Base-by-base conservation (phyloP, 2,888 invertebrate genomes). In the Zygaena filipendulae region DNA sequence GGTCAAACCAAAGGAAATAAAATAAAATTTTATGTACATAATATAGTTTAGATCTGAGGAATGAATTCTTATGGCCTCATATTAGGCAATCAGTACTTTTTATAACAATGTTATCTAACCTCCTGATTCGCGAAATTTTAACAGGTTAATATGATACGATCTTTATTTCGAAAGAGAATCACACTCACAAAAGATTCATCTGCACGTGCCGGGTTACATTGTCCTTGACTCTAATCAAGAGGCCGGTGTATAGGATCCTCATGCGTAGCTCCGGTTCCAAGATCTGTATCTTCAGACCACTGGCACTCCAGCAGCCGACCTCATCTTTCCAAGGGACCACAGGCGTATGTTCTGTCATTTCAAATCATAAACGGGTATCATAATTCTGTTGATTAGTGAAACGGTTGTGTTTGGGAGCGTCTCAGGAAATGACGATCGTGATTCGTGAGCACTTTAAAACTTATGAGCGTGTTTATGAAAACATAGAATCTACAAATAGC, bases 201-300 rank as follows among this genome's bases (percentile, higher is more conserved):
- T 61, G 66, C 2, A 63, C 68, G 35, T 71, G 70, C 20, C 61
- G 61, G 1, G 45, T 56, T 7, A 44, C 43, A 12, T 50, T 52
- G 24, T 69, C 59, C 6, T 57, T 49, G 13, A 59, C 58, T 45
- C 72, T 81, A 45, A 69, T 81, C 23, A 91, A 56, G n/a, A 87
- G 57, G 1, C 91, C 91, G 54, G 88, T 90, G 55, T 82, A 92
- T 14, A 83, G 59, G 10, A 92, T 70, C 45, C 89, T 79, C 71
- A 87, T 81, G 30, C 82, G 72, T 33, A 60, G 59, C 48, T 83
- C 80, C 0, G 86, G 82, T 44, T 88, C 85, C 22, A 88, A 43
- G 21, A 84, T 64, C 43, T 85, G 83, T 13, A 91, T 71, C 40
- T 80, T 81, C 20, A 91, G 54, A 1, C 84, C 86, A 10, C 68